These are phyloP conservation scores for Rhinella marina DNA, from an alignment of 2,797 vertebrate genomes.

Conservation along the genomic window DNA sequence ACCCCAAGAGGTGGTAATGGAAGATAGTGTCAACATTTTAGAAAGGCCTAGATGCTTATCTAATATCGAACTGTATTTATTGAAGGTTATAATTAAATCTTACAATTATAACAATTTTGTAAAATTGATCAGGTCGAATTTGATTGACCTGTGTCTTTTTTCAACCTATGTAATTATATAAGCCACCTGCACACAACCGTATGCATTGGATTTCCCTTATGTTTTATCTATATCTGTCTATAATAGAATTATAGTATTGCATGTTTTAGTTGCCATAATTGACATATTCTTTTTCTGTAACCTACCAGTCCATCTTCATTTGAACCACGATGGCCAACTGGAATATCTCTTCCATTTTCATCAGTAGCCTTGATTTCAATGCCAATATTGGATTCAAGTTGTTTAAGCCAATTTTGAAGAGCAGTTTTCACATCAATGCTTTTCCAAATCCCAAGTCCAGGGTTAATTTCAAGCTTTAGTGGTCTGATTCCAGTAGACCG, in stretches of 20 bases:
- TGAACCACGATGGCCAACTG: slow-evolving; percentile 75
- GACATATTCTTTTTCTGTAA: neutral
- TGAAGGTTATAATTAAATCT: no score
- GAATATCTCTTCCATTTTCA: slow-evolving; percentile 77
- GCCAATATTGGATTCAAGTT: slow-evolving; percentile 84
- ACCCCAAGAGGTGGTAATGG: no score
- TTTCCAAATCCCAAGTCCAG: slow-evolving; percentile 81
- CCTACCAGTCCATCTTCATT: slow-evolving; percentile 85
- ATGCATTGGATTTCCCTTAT: no score
- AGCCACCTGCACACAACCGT: no score
- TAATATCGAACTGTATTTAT: no score
- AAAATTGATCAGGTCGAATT: no score
- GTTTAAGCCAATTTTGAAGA: slow-evolving; percentile 80
- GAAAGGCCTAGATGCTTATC: no score
- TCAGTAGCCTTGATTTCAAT: slow-evolving; percentile 84
- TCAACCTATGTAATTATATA: no score
- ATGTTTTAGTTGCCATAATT: neutral
- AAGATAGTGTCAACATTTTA: no score
- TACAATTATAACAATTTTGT: no score
- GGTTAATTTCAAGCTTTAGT: slow-evolving; percentile 80
- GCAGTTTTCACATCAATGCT: slow-evolving; percentile 85
- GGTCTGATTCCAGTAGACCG: slow-evolving; percentile 77
- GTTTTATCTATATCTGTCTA: neutral
- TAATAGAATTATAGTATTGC: neutral
- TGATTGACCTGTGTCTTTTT: no score